Conservation (phyloP, 2,797 vertebrate genomes). For the Urosaurus nigricauda region DNA sequence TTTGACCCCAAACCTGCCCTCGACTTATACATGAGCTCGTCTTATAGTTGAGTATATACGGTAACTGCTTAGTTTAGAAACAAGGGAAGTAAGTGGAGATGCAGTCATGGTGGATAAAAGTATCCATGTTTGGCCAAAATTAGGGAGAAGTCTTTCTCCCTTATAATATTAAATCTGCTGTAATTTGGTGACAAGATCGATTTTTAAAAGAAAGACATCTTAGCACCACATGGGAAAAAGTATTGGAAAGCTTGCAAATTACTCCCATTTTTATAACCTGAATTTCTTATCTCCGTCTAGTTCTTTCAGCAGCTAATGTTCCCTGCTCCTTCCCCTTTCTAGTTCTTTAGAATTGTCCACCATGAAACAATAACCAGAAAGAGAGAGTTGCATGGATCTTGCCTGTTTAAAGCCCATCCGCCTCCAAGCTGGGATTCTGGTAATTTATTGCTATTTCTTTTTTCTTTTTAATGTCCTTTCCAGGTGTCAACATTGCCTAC, state of each 20-base stretch:
- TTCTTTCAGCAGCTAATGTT: not conserved
- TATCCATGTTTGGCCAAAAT: no score
- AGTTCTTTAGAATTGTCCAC: no score
- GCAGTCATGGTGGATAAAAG: no score
- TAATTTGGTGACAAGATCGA: no score
- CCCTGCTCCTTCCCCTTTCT: not conserved
- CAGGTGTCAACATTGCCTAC: constrained; percentile 95
- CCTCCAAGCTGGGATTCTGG: not conserved
- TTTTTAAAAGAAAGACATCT: no score
- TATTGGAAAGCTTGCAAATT: no score
- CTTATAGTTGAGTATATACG: no score
- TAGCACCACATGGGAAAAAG: no score
- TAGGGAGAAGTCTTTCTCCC: no score
- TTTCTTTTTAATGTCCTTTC: constrained; percentile 11
- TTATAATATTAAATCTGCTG: no score
- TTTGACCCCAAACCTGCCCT: no score
- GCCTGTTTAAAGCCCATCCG: not conserved
- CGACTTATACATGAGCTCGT: no score
- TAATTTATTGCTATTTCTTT: constrained; percentile 22
- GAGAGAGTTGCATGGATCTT: not conserved
- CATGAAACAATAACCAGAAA: not conserved
- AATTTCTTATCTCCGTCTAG: not conserved
- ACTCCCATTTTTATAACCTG: not conserved
- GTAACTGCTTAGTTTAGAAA: not conserved
- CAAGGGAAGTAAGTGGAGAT: not conserved